phyloP scores from a whole-genome alignment of 2,113 vertebrate genomes.

The Globicephala melas region DNA sequence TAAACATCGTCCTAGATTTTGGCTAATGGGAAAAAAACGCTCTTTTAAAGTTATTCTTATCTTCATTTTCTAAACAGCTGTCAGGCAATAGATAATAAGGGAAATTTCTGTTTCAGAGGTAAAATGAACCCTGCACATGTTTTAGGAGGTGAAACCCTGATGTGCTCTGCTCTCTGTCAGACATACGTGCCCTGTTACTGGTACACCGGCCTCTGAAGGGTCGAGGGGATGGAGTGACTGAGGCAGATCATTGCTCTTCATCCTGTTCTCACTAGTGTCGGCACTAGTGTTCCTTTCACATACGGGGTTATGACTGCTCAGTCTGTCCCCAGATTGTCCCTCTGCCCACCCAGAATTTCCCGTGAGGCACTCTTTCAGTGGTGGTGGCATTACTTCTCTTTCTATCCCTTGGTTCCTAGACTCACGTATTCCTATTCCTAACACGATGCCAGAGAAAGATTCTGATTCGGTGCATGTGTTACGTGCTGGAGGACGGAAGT shows the following conservation, averaged over 20 bases:
- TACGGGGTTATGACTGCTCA: no score
- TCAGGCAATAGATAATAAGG: neutral
- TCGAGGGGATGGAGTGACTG: rapidly evolving
- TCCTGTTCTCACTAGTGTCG: neutral
- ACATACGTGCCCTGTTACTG: no score
- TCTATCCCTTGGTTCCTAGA: neutral
- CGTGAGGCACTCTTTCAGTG: neutral
- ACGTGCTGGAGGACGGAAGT: no score
- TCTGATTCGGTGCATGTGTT: rapidly evolving
- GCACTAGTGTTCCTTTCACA: no score
- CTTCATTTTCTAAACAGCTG: neutral
- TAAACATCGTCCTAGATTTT: neutral
- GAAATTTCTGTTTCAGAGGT: neutral
- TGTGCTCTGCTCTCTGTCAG: no score
- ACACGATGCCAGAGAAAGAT: no score
- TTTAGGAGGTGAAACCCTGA: no score
- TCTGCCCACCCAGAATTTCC: neutral
- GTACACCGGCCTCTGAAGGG: no score
- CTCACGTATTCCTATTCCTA: no score
- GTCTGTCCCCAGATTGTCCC: neutral
- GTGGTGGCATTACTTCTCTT: neutral
- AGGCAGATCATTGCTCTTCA: no score
- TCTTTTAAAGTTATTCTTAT: neutral
- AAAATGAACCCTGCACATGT: neutral
- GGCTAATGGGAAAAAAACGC: neutral